These are phyloP conservation scores for Cerceris rybyensis DNA, from an alignment of 2,888 invertebrate species.

Conservation along the genomic window DNA sequence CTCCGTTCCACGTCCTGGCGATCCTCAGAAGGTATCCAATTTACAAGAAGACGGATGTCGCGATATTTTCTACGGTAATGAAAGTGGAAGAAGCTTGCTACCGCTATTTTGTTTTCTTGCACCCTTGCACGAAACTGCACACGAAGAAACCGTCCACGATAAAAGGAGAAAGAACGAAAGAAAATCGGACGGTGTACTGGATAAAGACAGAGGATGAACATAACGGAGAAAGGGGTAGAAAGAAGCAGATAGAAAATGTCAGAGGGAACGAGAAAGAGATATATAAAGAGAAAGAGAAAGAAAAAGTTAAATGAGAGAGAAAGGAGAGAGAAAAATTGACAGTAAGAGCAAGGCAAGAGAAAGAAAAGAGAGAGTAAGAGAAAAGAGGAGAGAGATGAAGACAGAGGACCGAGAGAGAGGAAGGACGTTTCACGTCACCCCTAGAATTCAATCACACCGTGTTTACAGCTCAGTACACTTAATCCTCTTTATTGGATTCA, in stretches of 20 bases:
- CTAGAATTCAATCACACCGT: constrained; percentile 76
- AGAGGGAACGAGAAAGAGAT: constrained; percentile 9
- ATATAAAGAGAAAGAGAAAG: constrained; percentile 11
- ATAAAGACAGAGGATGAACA: constrained; percentile 6
- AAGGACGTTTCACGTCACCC: constrained; percentile 62
- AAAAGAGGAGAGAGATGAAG: constrained; percentile 16
- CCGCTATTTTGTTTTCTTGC: constrained; percentile 41
- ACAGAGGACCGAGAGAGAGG: constrained; percentile 20
- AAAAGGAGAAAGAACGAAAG: constrained; percentile 6
- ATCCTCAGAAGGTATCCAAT: constrained; percentile 28
- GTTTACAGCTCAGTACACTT: constrained; percentile 76
- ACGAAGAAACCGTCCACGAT: constrained; percentile 25
- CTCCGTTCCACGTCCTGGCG: constrained; percentile 19
- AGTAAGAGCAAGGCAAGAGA: neutral
- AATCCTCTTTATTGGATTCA: constrained; percentile 77
- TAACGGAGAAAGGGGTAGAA: neutral
- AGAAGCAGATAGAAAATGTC: neutral
- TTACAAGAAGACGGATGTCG: constrained; percentile 47
- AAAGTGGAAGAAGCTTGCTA: constrained; percentile 48
- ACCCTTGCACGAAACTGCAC: constrained; percentile 13
- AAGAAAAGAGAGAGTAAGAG: constrained; percentile 14
- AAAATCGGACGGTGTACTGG: constrained; percentile 18
- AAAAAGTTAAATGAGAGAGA: constrained; percentile 23
- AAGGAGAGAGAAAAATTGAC: constrained; percentile 21
- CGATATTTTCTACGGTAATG: constrained; percentile 51